A percentile compares a stretch with the other conserved stretches of the same genome.
Evolutionary conservation across 2,797 vertebrate genomes (phyloP).

Genomic region (Syngnathus acus): DNA sequence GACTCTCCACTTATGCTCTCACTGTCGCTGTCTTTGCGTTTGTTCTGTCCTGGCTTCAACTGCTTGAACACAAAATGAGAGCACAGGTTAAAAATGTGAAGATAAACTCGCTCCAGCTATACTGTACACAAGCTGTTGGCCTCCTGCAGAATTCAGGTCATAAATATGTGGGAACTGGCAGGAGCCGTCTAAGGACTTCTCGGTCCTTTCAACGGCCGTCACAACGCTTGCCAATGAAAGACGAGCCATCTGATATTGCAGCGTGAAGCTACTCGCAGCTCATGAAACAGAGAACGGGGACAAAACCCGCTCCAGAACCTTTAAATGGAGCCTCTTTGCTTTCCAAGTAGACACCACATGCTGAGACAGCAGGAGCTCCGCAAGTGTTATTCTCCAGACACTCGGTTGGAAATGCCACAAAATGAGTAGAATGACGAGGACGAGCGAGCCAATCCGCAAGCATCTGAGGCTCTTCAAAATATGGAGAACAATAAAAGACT

Average conservation of each 20-base stretch:
- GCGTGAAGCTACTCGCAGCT: constrained; percentile 55
- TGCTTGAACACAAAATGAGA: constrained; percentile 53
- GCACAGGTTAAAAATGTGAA: constrained; percentile 31
- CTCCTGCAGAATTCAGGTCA: constrained; percentile 40
- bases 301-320: constrained; percentile 57
- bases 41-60: constrained; percentile 88
- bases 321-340: constrained; percentile 57
- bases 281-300: constrained; percentile 44
- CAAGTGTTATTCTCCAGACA: constrained; percentile 67
- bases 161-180: constrained; percentile 61
- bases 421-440: constrained; percentile 47
- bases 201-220: constrained; percentile 45
- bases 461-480: constrained; percentile 54
- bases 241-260: constrained; percentile 62
- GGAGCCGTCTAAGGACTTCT: constrained; percentile 32
- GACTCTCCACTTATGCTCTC: constrained; percentile 82
- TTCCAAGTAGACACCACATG: constrained; percentile 60
- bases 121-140: constrained; percentile 24
- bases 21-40: constrained; percentile 87
- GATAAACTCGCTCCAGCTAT: neutral
- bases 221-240: constrained; percentile 52
- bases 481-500: constrained; percentile 58
- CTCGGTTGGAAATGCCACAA: constrained; percentile 50
- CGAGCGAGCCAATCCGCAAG: constrained; percentile 43
- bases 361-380: constrained; percentile 62